phyloP scores from a whole-genome alignment of 2,797 vertebrate genomes.

The Rhincodon typus region DNA sequence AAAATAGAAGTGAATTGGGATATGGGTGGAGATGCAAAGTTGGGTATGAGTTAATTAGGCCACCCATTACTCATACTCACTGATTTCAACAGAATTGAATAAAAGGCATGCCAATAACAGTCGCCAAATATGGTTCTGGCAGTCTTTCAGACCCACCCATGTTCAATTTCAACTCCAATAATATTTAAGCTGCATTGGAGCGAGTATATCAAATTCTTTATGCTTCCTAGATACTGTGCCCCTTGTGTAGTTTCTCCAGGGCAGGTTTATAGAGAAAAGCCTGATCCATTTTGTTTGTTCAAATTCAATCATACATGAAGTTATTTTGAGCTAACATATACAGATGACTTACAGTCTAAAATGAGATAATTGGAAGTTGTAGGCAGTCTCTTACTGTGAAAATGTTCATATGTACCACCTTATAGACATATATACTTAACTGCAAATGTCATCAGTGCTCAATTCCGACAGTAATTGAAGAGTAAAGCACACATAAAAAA shows the following conservation, averaged over 20 bases:
- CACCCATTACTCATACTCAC: not conserved
- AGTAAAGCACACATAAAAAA: not conserved
- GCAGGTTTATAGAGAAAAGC: not conserved
- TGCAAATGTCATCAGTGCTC: not conserved
- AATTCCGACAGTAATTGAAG: not conserved
- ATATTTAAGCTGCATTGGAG: not conserved
- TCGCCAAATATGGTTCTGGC: not conserved
- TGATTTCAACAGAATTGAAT: not conserved
- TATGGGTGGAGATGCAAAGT: not conserved
- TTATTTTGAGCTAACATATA: not conserved
- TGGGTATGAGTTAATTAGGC: not conserved
- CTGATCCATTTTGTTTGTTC: not conserved
- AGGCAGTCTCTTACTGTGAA: not conserved
- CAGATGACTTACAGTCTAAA: not conserved
- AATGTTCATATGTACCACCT: not conserved
- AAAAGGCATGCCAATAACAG: not conserved
- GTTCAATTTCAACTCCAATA: not conserved
- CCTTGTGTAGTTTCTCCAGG: not conserved
- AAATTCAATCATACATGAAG: not conserved
- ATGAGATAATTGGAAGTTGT: not conserved
- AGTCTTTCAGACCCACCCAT: not conserved
- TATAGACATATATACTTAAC: not conserved
- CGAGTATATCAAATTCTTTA: no score
- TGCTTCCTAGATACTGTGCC: not conserved
- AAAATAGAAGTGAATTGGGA: not conserved